These are phyloP conservation scores for Phylloscopus whistleri DNA, from an alignment of 2,113 vertebrate genomes.

Conservation along the genomic window DNA sequence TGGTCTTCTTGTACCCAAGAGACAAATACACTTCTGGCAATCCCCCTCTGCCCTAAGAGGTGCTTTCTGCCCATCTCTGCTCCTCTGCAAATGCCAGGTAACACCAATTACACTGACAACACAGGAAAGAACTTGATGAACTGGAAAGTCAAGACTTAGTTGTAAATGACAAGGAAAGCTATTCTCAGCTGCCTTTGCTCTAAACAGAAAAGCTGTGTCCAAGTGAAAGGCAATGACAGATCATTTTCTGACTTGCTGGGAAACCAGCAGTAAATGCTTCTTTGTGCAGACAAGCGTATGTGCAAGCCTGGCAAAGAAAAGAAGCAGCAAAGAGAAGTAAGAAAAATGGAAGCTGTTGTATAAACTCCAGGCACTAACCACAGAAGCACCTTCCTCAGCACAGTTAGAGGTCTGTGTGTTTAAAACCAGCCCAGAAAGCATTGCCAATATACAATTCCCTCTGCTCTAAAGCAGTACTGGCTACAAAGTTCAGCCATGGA, in stretches of 20 bases:
- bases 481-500: background rate
- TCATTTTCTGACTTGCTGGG: background rate
- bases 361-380: background rate
- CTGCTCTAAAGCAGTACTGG: background rate
- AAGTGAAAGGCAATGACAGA: background rate
- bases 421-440: background rate
- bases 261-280: conserved; percentile 32
- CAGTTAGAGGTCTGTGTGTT: conserved; percentile 1
- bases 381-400: conserved; percentile 1
- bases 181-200: conserved; percentile 6
- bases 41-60: background rate
- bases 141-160: background rate
- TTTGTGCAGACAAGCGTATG: background rate
- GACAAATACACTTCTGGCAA: background rate
- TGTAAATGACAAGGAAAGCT: background rate
- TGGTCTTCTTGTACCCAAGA: background rate
- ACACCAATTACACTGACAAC: background rate
- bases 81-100: background rate
- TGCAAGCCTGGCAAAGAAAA: background rate
- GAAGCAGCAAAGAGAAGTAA: background rate
- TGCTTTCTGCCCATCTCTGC: background rate
- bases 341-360: background rate
- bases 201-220: background rate
- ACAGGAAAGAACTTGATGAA: background rate
- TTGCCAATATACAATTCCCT: background rate